Percentiles rank a stretch among this genome's conserved stretches.
Conservation (phyloP, 2,888 invertebrate species). For the Drosophila diplacantha region DNA sequence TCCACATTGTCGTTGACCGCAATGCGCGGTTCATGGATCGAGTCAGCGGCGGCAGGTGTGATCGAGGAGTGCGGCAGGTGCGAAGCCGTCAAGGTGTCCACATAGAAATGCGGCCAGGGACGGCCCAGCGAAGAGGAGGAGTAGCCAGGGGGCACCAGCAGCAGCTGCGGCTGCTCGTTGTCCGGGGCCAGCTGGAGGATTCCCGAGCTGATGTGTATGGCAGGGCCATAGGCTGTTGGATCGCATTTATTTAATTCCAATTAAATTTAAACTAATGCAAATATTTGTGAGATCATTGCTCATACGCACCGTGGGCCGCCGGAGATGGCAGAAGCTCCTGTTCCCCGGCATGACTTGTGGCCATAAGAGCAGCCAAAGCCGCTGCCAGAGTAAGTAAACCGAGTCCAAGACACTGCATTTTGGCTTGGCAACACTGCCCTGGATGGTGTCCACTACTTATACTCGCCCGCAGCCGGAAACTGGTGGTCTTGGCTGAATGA, state of each 20-base stretch:
- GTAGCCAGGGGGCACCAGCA: constrained; percentile 38
- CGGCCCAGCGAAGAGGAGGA: constrained; percentile 1
- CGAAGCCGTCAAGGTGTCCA: constrained; percentile 17
- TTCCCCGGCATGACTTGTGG: constrained; percentile 24
- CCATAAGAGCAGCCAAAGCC: neutral
- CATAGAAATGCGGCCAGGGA: constrained; percentile 38
- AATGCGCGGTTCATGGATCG: constrained; percentile 18
- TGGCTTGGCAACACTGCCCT: constrained; percentile 1
- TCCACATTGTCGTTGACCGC: constrained; percentile 52
- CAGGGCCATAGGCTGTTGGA: constrained; percentile 45
- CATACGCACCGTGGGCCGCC: constrained; percentile 52
- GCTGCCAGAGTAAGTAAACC: constrained; percentile 26
- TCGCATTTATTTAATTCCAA: no score
- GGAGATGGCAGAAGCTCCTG: constrained; percentile 6
- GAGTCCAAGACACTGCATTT: constrained; percentile 38
- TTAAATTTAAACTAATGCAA: no score
- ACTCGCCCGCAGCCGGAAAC: constrained; percentile 49
- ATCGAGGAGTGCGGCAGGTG: constrained; percentile 17
- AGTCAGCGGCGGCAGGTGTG: neutral
- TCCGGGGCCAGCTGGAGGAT: constrained; percentile 54
- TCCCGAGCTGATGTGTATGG: constrained; percentile 62
- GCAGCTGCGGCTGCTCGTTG: constrained; percentile 38
- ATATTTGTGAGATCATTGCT: neutral
- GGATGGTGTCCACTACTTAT: constrained; percentile 40
- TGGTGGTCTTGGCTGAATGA: constrained; percentile 59